Conservation (phyloP, 2,888 invertebrate genomes). For the Chrysomela aeneicollis region DNA sequence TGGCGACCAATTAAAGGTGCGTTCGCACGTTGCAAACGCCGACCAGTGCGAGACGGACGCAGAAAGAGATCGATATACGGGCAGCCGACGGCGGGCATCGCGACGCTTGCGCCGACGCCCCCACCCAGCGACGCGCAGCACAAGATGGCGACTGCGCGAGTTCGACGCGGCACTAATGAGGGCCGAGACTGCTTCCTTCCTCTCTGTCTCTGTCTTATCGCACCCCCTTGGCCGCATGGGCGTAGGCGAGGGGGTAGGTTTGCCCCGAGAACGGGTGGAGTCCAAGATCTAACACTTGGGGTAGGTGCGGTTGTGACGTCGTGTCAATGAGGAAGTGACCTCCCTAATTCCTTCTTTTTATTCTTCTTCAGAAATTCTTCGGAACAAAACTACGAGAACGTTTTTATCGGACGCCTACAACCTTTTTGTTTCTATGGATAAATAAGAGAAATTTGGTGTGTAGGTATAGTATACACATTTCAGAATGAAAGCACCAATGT, state of each 20-base stretch:
- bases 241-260: background rate
- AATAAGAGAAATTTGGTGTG: too few species aligned
- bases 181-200: conserved; percentile 40
- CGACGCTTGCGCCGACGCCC: conserved; percentile 54
- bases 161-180: conserved; percentile 50
- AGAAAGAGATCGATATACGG: background rate
- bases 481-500: too few species aligned
- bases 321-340: too few species aligned
- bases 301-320: too few species aligned
- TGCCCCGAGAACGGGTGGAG: background rate
- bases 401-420: too few species aligned
- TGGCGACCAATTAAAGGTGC: conserved; percentile 9
- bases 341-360: too few species aligned
- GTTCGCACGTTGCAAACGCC: background rate
- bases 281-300: too few species aligned
- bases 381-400: too few species aligned
- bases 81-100: conserved; percentile 57
- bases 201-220: conserved; percentile 24
- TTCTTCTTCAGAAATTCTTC: too few species aligned
- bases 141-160: conserved; percentile 55
- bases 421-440: too few species aligned
- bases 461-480: too few species aligned
- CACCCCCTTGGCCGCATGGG: conserved; percentile 7
- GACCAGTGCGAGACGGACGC: background rate
- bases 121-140: conserved; percentile 45